phyloP scores from a whole-genome alignment of 2,888 invertebrate species.

The Esperia sulphurella region DNA sequence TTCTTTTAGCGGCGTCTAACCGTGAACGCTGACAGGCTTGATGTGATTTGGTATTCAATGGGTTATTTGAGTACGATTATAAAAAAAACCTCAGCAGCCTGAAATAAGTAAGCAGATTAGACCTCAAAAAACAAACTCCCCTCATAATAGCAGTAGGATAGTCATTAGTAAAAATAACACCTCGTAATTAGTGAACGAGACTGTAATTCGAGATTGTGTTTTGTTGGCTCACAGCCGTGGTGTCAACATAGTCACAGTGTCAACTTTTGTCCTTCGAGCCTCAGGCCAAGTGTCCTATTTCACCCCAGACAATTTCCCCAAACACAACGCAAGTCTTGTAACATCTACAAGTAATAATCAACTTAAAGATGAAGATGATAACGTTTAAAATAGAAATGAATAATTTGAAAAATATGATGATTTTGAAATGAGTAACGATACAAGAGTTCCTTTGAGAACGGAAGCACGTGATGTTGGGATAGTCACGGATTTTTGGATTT shows the following conservation, averaged over 20 bases:
- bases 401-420: conserved; percentile 3
- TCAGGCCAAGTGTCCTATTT: conserved; percentile 21
- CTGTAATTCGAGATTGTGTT: conserved; percentile 28
- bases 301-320: conserved; percentile 1
- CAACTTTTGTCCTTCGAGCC: conserved; percentile 19
- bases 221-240: conserved; percentile 18
- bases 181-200: conserved; percentile 29
- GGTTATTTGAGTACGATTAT: too few species aligned
- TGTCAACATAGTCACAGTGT: conserved; percentile 18
- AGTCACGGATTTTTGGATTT: conserved; percentile 20
- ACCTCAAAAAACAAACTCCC: background rate
- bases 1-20: too few species aligned
- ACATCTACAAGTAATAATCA: conserved; percentile 6
- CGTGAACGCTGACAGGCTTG: too few species aligned
- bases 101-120: too few species aligned
- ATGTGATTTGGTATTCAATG: too few species aligned
- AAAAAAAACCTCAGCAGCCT: too few species aligned
- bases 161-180: background rate
- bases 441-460: conserved; percentile 17
- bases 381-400: conserved; percentile 3
- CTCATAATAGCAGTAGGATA: background rate
- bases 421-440: conserved; percentile 2
- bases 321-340: conserved; percentile 9
- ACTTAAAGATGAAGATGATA: conserved; percentile 6
- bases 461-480: conserved; percentile 22